Percentiles rank a stretch among this genome's conserved stretches.
These are phyloP conservation scores for Drosophila quadrilineata DNA, from an alignment of 1,140 invertebrate species.

Conservation along the genomic window DNA sequence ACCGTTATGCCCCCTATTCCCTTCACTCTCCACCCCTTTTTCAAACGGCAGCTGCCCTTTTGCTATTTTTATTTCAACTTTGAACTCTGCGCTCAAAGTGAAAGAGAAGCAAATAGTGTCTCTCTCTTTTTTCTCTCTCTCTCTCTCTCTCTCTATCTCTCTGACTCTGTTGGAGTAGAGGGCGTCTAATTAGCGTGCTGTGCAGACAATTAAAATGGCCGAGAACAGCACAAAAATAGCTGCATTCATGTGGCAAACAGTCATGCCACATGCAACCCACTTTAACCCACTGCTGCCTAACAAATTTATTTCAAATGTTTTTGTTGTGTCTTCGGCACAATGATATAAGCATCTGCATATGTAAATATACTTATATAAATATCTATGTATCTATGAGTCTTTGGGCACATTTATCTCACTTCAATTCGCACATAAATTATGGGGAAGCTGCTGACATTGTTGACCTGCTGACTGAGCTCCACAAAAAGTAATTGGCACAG, in stretches of 20 bases:
- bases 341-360: not conserved
- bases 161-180: too few species aligned
- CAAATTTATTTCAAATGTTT: constrained; percentile 52
- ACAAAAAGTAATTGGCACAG: constrained; percentile 71
- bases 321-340: too few species aligned
- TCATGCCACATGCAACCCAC: too few species aligned
- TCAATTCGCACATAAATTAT: constrained; percentile 58
- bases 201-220: too few species aligned
- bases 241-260: too few species aligned
- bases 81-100: constrained; percentile 32
- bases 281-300: too few species aligned
- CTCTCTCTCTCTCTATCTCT: not conserved
- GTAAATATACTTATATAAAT: not conserved
- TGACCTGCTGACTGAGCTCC: constrained; percentile 64
- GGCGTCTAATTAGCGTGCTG: too few species aligned
- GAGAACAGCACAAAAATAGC: too few species aligned
- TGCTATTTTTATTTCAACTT: constrained; percentile 10
- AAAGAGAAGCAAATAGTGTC: constrained; percentile 41
- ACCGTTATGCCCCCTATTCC: too few species aligned
- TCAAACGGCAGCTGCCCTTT: not conserved
- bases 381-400: constrained; percentile 1
- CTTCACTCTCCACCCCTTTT: too few species aligned
- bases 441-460: constrained; percentile 34
- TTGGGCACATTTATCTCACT: constrained; percentile 51
- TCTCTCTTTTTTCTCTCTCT: not conserved